Conservation (phyloP, 2,888 invertebrate species). For the Acrobasis repandana region DNA sequence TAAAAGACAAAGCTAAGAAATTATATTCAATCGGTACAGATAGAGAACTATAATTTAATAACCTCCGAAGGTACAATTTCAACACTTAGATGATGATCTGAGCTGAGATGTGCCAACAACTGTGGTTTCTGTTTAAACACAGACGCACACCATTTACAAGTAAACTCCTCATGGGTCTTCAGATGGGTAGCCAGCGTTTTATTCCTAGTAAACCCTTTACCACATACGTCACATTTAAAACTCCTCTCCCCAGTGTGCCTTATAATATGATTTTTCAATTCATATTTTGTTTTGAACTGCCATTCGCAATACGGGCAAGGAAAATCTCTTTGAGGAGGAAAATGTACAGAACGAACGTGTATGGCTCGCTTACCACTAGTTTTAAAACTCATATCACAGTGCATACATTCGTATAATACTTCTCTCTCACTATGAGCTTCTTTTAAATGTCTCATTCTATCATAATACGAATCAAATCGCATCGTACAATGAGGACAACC, state of each 20-base stretch:
- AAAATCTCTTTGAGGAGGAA: constrained; percentile 58
- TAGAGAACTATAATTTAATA: constrained; percentile 28
- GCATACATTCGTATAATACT: constrained; percentile 60
- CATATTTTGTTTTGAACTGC: constrained; percentile 68
- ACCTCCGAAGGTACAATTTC: constrained; percentile 40
- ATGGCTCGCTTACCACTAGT: constrained; percentile 67
- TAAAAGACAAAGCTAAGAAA: no score
- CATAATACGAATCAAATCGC: constrained; percentile 67
- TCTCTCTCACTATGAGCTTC: constrained; percentile 64
- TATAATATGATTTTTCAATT: constrained; percentile 67
- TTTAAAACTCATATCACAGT: constrained; percentile 65
- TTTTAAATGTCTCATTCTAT: constrained; percentile 68
- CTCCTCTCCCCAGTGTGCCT: constrained; percentile 65
- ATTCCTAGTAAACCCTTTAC: constrained; percentile 61
- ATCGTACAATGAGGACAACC: constrained; percentile 70
- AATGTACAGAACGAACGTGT: constrained; percentile 62
- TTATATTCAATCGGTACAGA: no score
- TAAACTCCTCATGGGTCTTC: constrained; percentile 61
- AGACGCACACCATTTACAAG: constrained; percentile 56
- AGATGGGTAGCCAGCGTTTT: constrained; percentile 59
- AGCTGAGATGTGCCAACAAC: constrained; percentile 49
- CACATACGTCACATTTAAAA: constrained; percentile 62
- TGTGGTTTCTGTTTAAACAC: constrained; percentile 51
- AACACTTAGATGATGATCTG: constrained; percentile 47
- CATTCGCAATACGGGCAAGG: constrained; percentile 63